Evolutionary conservation across 2,113 vertebrate species (phyloP), one percentile per base, ranked within the genome.

Genomic region (Equus quagga): DNA sequence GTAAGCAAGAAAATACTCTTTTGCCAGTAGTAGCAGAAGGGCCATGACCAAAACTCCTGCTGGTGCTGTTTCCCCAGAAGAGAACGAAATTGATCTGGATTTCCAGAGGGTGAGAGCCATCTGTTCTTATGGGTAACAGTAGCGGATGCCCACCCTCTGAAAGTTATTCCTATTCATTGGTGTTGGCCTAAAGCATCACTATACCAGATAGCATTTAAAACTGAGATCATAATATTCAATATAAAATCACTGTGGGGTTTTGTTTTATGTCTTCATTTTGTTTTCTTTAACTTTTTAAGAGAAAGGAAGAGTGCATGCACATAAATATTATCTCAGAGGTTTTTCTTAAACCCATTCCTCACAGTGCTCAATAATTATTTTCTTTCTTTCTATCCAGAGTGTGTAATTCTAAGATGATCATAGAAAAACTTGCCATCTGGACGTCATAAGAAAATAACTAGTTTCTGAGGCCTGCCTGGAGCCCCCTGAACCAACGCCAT

Each of bases 371-470:
- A 41, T 12, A 31, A 84, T 95, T 70, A 93, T 72, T 80, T 95
- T 70, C 91, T 72, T 80, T 93, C 69, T 94, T 31, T 41, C 85
- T 56, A 51, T 54, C 65, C 60, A 84, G 82, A 83, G 44, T 73
- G 36, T 91, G 23, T 60, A 85, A 97, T 83, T 96, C 41, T 67
- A 93, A 96, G 82, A 94, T 0, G 51, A 93, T 94, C 67, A 67
- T 73, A 95, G 33, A 65, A 62, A 93, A 93, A n/a, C 78, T 67
- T 79, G 64, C 94, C 89, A 81, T 96, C 96, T 97, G 96, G 89
- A 92, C 11, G 6, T 64, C 58, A 19, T 93, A 67, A 89, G 91
- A 80, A 96, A 97, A 93, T 41, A 75, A 89, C 46, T 87, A 33
- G 44, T 65, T 96, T 89, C 33, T 17, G 87, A 65, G n/a, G 21